These are phyloP conservation scores for Heliconius himera DNA, from an alignment of 1,140 invertebrate genomes.

Conservation along the genomic window DNA sequence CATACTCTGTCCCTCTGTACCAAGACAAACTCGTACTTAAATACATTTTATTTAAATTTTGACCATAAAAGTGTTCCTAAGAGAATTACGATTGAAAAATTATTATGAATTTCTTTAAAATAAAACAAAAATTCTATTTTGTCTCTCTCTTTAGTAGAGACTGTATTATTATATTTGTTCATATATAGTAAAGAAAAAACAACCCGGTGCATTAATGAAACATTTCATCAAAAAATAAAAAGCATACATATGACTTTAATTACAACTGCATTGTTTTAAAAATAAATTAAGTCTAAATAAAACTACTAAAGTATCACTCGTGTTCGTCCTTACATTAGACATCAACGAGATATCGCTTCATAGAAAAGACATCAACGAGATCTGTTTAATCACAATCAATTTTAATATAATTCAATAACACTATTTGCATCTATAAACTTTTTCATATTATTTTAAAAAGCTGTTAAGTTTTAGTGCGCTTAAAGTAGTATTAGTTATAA, in stretches of 20 bases:
- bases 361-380: slow-evolving; percentile 9
- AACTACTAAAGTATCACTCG: background rate
- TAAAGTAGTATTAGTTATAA: slow-evolving; percentile 6
- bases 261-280: background rate
- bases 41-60: too few species aligned
- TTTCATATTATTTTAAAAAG: background rate
- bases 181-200: too few species aligned
- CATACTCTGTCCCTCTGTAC: too few species aligned
- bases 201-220: too few species aligned
- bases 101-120: too few species aligned
- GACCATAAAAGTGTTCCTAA: too few species aligned
- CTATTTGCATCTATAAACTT: background rate
- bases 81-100: too few species aligned
- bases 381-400: background rate
- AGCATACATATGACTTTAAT: background rate
- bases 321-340: slow-evolving; percentile 6
- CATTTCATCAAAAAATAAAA: too few species aligned
- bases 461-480: background rate
- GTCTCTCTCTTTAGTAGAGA: too few species aligned
- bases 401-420: slow-evolving; percentile 6
- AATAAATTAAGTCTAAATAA: background rate
- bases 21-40: too few species aligned
- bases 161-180: too few species aligned
- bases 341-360: background rate
- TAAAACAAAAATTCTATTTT: too few species aligned